Base-by-base conservation (phyloP, 1,140 invertebrate genomes). In the Tetranychus cinnabarinus region DNA sequence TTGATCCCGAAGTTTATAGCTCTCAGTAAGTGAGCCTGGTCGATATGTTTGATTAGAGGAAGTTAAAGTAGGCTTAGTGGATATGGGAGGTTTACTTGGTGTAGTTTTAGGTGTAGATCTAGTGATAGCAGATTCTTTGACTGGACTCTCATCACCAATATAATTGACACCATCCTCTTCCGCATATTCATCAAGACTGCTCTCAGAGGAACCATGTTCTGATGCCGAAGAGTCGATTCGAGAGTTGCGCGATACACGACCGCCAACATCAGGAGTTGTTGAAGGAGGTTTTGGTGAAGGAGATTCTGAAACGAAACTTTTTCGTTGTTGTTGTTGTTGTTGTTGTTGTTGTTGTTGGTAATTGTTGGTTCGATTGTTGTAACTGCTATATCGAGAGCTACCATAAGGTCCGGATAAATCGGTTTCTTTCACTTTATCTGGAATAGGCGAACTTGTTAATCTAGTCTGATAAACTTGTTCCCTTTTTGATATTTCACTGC, bases 141-240 rank as follows among this genome's bases (percentile, higher is more conserved):
- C 45, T n/a, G 36, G 50, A 36, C 42, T 48, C 5, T 55, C 10
- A 36, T 56, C 45, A 60, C 23, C 23, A 23, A 23, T 23, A 23
- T 23, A 23, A 23, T 23, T 12, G 23, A 15, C 46, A 47, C 15
- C 13, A 54, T 35, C 61, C 47, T 66, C 64, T n/a, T 64, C 55
- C 56, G 56, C 62, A 59, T 63, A 67, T 45, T 65, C 59, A 58
- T 63, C 59, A 46, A 66, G 36, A 58, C 62, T 62, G 23, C 50
- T 65, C 54, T 57, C 62, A 15, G 65, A 66, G 54, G 63, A 48
- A 8, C 59, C 48, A 13, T 56, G 36, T 4, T 61, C 63, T 7
- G 46, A 61, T 58, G 37, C 60, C 15, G 56, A 56, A 50, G 45
- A 66, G 15, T 61, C 66, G 35, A 62, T 57, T 64, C 52, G 67